Evolutionary conservation across 1,140 invertebrate genomes (phyloP).

Genomic region (Drosophila kurseongensis): DNA sequence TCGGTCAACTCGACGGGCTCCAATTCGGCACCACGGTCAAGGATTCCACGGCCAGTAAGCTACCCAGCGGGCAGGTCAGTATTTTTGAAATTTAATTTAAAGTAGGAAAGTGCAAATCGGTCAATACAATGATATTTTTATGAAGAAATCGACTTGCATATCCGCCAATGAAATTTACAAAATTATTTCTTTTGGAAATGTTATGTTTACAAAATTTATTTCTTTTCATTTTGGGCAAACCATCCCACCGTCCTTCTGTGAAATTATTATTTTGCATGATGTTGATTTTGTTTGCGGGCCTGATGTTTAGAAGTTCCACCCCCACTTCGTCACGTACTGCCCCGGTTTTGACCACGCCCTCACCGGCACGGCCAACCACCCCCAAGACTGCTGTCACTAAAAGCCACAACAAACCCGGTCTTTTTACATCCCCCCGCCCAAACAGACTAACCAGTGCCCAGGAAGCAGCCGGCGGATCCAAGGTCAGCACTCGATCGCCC

Average conservation of each 20-base stretch:
- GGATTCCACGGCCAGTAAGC: constrained; percentile 89
- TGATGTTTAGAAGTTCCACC: constrained; percentile 53
- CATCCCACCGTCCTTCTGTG: constrained; percentile 3
- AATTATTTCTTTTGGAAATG: constrained; percentile 42
- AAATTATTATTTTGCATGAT: constrained; percentile 65
- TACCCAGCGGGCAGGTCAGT: constrained; percentile 86
- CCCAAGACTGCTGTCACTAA: constrained; percentile 73
- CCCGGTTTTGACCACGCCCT: constrained; percentile 19
- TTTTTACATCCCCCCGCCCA: constrained; percentile 70
- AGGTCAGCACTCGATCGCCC: constrained; percentile 74
- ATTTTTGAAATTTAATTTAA: neutral
- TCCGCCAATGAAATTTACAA: neutral
- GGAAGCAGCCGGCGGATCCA: constrained; percentile 60
- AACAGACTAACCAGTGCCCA: constrained; percentile 67
- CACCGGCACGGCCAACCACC: constrained; percentile 33
- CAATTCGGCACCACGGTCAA: constrained; percentile 86
- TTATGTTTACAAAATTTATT: constrained; percentile 50
- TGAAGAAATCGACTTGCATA: neutral
- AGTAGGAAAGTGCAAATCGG: neutral
- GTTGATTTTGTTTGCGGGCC: constrained; percentile 17
- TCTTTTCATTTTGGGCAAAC: constrained; percentile 45
- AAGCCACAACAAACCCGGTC: constrained; percentile 56
- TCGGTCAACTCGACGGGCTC: constrained; percentile 72
- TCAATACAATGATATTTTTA: neutral
- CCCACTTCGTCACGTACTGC: constrained; percentile 42